Conservation (phyloP, 30 jellyfish, hydroid and myxozoan species). For the Chrysaora quinquecirrha region DNA sequence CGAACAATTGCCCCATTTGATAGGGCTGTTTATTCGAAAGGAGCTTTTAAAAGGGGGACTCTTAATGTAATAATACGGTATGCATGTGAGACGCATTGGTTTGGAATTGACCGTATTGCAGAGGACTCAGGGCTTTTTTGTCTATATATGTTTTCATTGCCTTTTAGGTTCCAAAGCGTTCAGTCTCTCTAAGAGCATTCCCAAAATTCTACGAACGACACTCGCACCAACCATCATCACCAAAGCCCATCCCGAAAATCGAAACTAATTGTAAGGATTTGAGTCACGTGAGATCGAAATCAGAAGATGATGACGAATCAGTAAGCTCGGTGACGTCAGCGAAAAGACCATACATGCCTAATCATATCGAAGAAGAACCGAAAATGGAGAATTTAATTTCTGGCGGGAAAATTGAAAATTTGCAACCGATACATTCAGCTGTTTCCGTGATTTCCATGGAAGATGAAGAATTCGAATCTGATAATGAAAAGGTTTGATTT, state of each 20-base stretch:
- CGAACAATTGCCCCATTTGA: too few species aligned
- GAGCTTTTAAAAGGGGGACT: too few species aligned
- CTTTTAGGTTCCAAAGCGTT: conserved; percentile 56
- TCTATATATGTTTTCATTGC: too few species aligned
- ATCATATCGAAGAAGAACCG: conserved; percentile 23
- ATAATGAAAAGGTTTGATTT: conserved; percentile 81
- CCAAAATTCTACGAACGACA: conserved; percentile 62
- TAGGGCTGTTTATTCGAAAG: too few species aligned
- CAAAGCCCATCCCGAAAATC: conserved; percentile 39
- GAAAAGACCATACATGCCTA: conserved; percentile 14
- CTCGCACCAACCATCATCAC: conserved; percentile 28
- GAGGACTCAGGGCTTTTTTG: too few species aligned
- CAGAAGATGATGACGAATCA: conserved; percentile 41
- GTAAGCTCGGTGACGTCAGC: conserved; percentile 23
- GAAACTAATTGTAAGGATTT: conserved; percentile 14
- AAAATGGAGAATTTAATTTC: conserved; percentile 65
- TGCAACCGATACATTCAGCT: conserved; percentile 85
- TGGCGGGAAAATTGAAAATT: conserved; percentile 64
- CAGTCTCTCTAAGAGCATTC: conserved; percentile 55
- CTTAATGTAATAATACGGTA: too few species aligned
- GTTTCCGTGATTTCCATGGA: conserved; percentile 96
- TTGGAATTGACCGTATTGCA: too few species aligned
- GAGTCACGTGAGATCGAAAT: conserved; percentile 17
- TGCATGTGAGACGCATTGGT: too few species aligned
- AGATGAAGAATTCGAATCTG: conserved; percentile 94